Evolutionary conservation across 2,888 invertebrate species (phyloP).

Genomic region (Zygaena filipendulae): DNA sequence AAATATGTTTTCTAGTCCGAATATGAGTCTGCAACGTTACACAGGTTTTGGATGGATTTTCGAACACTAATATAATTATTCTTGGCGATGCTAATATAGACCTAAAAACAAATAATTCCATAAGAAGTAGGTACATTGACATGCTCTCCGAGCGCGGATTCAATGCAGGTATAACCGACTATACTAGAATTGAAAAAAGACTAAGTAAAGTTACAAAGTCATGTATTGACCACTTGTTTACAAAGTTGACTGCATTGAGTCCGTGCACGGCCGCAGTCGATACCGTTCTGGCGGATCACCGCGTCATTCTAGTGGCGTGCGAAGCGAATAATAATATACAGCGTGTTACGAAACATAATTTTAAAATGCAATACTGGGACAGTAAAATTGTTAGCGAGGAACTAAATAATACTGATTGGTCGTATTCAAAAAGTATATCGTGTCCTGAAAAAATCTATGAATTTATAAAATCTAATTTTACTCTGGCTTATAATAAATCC

Average conservation of each 20-base stretch:
- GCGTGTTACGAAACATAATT: no score
- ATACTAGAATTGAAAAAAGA: slow-evolving; percentile 4
- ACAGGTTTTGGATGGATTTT: background rate
- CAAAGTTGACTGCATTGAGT: slow-evolving; percentile 13
- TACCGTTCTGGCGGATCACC: no score
- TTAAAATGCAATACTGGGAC: no score
- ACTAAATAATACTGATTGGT: slow-evolving; percentile 2
- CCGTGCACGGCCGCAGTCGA: slow-evolving; percentile 1
- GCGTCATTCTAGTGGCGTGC: no score
- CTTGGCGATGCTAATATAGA: slow-evolving; percentile 5
- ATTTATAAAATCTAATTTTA: background rate
- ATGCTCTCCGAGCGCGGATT: slow-evolving; percentile 6
- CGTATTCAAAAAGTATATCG: background rate
- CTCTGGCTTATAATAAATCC: background rate
- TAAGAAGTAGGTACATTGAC: slow-evolving; percentile 3
- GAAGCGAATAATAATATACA: no score
- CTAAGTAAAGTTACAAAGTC: slow-evolving; percentile 12
- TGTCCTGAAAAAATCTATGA: background rate
- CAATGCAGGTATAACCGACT: slow-evolving; percentile 4
- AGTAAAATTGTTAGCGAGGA: no score
- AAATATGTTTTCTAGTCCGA: no score
- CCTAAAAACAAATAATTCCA: slow-evolving; percentile 2
- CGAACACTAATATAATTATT: background rate
- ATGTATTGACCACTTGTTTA: slow-evolving; percentile 19
- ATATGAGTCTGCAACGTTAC: no score